phyloP scores from a whole-genome alignment of 1,140 invertebrate genomes.

The Micrasema minimum region DNA sequence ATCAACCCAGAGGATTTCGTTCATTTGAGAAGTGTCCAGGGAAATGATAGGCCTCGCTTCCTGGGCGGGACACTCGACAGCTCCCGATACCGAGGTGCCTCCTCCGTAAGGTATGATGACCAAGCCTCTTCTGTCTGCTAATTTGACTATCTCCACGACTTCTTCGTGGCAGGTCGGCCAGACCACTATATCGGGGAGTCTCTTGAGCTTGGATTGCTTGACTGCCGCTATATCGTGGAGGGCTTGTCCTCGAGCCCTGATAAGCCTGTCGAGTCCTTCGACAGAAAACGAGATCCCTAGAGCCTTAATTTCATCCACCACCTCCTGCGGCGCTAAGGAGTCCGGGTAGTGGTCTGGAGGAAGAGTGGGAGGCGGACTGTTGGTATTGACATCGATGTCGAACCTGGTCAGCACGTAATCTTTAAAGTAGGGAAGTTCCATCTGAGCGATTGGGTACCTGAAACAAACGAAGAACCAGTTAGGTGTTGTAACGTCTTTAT shows the following conservation, averaged over 20 bases:
- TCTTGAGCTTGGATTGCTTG: conserved; percentile 75
- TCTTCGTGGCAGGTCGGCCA: conserved; percentile 91
- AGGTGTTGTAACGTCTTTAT: not conserved
- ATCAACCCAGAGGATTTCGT: conserved; percentile 94
- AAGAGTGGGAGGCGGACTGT: conserved; percentile 62
- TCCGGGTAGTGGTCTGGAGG: conserved; percentile 69
- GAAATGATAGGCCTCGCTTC: conserved; percentile 89
- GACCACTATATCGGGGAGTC: conserved; percentile 93
- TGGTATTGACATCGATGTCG: conserved; percentile 70
- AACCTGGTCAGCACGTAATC: conserved; percentile 84
- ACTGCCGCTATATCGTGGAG: conserved; percentile 89
- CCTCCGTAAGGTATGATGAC: conserved; percentile 96
- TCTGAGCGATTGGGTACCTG: conserved; percentile 87
- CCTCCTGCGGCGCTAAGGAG: conserved; percentile 67
- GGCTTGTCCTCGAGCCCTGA: conserved; percentile 95
- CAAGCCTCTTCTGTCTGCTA: conserved; percentile 81
- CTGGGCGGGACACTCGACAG: conserved; percentile 83
- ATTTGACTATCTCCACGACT: conserved; percentile 82
- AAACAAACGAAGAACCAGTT: conserved; percentile 51
- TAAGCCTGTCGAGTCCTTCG: conserved; percentile 85
- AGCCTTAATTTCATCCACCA: conserved; percentile 71
- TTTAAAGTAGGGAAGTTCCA: conserved; percentile 80
- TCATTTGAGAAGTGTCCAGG: conserved; percentile 96
- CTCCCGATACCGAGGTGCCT: conserved; percentile 94
- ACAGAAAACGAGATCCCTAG: conserved; percentile 78